phyloP scores from a whole-genome alignment of 2,113 vertebrate genomes.

The Himantopus leucocephalus region DNA sequence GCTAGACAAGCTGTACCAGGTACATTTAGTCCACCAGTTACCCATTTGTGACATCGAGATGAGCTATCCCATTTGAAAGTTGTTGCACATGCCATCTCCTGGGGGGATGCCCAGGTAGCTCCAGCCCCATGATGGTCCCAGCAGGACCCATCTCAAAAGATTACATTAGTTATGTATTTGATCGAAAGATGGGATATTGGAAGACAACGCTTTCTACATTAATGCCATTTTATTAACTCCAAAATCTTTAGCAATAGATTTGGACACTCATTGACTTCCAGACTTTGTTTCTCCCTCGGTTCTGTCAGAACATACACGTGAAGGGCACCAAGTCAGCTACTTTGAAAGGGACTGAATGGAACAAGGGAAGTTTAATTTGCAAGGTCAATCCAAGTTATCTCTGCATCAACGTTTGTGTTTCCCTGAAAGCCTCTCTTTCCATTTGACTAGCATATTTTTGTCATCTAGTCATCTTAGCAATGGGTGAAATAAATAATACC shows the following conservation, averaged over 20 bases:
- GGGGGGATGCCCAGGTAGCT: neutral
- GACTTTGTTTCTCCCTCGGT: neutral
- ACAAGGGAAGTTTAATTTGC: neutral
- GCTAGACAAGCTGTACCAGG: neutral
- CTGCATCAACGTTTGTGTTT: neutral
- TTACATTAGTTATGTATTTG: neutral
- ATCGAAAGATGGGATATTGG: neutral
- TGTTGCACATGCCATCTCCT: neutral
- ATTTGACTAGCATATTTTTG: neutral
- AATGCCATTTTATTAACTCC: neutral
- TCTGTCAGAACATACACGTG: neutral
- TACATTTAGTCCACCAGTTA: neutral
- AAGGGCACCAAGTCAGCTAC: neutral
- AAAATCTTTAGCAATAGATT: neutral
- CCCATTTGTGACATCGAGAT: neutral
- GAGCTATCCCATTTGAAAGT: neutral
- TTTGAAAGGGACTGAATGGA: neutral
- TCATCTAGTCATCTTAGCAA: neutral
- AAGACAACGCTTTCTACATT: neutral
- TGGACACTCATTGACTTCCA: neutral
- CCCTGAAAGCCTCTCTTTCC: neutral
- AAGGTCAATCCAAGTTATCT: neutral
- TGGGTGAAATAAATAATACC: neutral
- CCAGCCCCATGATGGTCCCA: neutral
- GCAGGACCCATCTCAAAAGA: neutral